Percentiles rank a stretch among this genome's conserved stretches.
phyloP scores from a whole-genome alignment of 2,797 vertebrate species.

The Falco rusticolus region DNA sequence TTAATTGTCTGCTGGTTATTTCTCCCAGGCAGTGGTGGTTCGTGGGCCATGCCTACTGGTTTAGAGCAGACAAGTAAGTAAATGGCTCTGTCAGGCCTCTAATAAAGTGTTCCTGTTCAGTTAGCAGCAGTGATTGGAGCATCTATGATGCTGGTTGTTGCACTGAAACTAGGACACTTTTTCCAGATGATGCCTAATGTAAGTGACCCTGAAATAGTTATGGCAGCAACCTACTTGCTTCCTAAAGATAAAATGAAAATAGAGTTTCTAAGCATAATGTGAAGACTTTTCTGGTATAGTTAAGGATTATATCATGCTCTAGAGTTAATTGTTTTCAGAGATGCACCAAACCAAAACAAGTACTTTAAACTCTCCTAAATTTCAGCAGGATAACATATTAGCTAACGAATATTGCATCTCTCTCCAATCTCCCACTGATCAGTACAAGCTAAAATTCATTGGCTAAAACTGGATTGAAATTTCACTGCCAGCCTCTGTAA shows the following conservation, averaged over 20 bases:
- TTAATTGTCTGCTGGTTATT: neutral
- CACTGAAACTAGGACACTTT: slow-evolving; percentile 44
- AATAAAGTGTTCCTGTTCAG: slow-evolving; percentile 62
- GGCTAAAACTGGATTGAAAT: neutral
- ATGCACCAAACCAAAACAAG: neutral
- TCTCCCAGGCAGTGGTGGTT: neutral
- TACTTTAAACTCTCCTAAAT: neutral
- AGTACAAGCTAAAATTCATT: neutral
- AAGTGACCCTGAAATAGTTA: slow-evolving; percentile 38
- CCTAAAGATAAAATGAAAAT: neutral
- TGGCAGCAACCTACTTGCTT: neutral
- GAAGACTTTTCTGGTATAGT: neutral
- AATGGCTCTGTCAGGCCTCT: neutral
- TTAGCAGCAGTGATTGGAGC: slow-evolving; percentile 72
- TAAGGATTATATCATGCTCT: neutral
- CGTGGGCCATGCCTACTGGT: neutral
- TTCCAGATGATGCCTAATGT: slow-evolving; percentile 72
- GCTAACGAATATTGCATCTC: neutral
- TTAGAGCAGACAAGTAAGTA: neutral
- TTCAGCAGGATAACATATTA: neutral
- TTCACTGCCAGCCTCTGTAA: neutral
- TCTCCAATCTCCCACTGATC: neutral
- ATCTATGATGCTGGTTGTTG: slow-evolving; percentile 69
- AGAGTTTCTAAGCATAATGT: neutral
- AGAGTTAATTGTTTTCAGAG: neutral